Base-by-base conservation (phyloP, 2,797 vertebrate genomes). In the Diceros bicornis region DNA sequence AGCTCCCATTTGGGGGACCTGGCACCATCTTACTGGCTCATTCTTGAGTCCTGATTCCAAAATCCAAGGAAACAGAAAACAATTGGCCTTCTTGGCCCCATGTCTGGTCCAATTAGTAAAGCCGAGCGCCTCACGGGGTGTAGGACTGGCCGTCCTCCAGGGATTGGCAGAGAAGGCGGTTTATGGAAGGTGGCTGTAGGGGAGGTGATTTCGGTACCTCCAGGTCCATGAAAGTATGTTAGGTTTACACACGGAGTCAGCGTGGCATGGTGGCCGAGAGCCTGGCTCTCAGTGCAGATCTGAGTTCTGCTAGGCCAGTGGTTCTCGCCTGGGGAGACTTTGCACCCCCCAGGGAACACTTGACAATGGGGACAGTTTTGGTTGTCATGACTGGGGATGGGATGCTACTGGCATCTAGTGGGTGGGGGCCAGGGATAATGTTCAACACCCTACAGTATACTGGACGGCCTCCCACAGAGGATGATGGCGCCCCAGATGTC, bases 61-160 rank as follows among this genome's bases (percentile, higher is more conserved):
- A 92, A 68, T 77, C 61, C 0, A 9, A 25, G 64, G 52, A 83
- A 27, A 83, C 41, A 83, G 50, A 83, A 66, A 29, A 13, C 12
- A 14, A 2, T 6, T 18, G 66, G 57, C 29, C 8, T 52, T 25
- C 62, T 23, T 9, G n/a, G 61, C 6, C 12, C 37, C 25, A 1
- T 0, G 0, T 59, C 59, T 37, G 66, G 12, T 77, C 27, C 16
- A 64, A 4, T 83, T 25, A 64, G 47, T 68, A 41, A 68, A 83
- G 61, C 61, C 1, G 1, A 32, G 23, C 4, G 18, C n/a, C 29
- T 77, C 20, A 2, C 4, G 0, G 44, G 17, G 2, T 21, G 6
- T 21, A 7, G 27, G 44, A 21, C 11, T 16, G 11, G 7, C 21
- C 29, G 20, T 10, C 2, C 41, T 61, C 29, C 1, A 2, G 14